Percentiles rank a stretch among this genome's conserved stretches.
Evolutionary conservation across 30 jellyfish, hydroid and myxozoan genomes (phyloP).

Genomic region (Pseudorhiza aurosa): DNA sequence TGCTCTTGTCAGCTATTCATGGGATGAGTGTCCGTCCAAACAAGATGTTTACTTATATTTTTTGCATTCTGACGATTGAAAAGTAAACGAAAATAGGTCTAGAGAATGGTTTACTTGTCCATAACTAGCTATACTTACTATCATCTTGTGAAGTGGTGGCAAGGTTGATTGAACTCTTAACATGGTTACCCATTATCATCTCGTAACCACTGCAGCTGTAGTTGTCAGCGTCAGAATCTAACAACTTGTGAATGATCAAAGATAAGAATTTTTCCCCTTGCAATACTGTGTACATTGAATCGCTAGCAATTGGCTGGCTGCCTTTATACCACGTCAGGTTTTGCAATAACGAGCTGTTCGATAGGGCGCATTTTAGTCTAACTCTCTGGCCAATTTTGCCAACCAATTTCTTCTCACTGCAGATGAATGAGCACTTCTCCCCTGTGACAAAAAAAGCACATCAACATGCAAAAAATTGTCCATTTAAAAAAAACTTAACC

Average conservation of each 20-base stretch:
- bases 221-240: not conserved
- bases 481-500: too few relatives aligned
- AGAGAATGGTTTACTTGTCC: too few relatives aligned
- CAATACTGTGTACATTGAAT: not conserved
- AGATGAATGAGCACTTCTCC: not conserved
- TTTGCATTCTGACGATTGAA: too few relatives aligned
- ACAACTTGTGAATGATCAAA: not conserved
- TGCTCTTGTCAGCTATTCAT: too few relatives aligned
- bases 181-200: slow-evolving; percentile 6
- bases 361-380: not conserved
- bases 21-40: too few relatives aligned
- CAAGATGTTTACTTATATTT: too few relatives aligned
- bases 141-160: not conserved
- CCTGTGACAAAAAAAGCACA: not conserved
- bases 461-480: too few relatives aligned
- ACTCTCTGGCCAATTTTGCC: not conserved
- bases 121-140: not conserved
- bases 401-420: not conserved
- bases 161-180: not conserved
- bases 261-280: not conserved
- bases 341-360: not conserved
- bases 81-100: too few relatives aligned
- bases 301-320: not conserved
- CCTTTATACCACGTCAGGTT: slow-evolving; percentile 14
- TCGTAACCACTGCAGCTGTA: slow-evolving; percentile 29